Conservation (phyloP, 2,113 vertebrate genomes). For the Lasiurus cinereus region DNA sequence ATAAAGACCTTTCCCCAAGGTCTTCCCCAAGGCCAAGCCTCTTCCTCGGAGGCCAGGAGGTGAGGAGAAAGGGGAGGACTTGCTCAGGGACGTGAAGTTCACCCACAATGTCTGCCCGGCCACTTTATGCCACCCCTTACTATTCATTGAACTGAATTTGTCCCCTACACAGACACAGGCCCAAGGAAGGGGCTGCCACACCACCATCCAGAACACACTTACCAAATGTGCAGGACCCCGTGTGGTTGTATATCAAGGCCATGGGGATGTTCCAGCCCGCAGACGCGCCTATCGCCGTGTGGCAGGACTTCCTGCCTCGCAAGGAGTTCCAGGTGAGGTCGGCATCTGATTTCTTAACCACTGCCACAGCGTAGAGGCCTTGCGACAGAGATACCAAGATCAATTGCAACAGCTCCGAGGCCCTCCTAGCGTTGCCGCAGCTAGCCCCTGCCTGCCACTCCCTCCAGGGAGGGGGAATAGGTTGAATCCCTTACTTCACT, state of each 20-base stretch:
- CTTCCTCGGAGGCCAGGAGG: not conserved
- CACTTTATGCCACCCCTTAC: not conserved
- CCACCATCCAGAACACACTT: conserved; percentile 75
- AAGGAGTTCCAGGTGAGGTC: conserved; percentile 89
- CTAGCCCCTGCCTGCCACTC: not conserved
- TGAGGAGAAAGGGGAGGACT: not conserved
- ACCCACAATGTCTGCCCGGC: not conserved
- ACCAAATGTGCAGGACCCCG: conserved; percentile 89
- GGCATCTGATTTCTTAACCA: conserved; percentile 87
- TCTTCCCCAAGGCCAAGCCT: not conserved
- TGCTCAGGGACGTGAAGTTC: not conserved
- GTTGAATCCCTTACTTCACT: not conserved
- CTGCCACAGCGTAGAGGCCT: conserved; percentile 92
- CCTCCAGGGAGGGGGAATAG: not conserved
- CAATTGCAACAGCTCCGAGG: not conserved
- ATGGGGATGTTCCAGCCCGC: conserved; percentile 95
- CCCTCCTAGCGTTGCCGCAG: not conserved
- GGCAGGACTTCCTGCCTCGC: conserved; percentile 91
- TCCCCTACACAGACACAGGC: not conserved
- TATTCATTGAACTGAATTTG: not conserved
- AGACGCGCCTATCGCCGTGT: conserved; percentile 89
- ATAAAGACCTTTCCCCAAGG: not conserved
- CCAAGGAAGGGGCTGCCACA: not conserved
- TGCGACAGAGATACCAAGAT: conserved; percentile 44
- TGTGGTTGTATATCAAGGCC: conserved; percentile 87